Conservation (phyloP, 2,113 vertebrate species). For the Carettochelys insculpta region DNA sequence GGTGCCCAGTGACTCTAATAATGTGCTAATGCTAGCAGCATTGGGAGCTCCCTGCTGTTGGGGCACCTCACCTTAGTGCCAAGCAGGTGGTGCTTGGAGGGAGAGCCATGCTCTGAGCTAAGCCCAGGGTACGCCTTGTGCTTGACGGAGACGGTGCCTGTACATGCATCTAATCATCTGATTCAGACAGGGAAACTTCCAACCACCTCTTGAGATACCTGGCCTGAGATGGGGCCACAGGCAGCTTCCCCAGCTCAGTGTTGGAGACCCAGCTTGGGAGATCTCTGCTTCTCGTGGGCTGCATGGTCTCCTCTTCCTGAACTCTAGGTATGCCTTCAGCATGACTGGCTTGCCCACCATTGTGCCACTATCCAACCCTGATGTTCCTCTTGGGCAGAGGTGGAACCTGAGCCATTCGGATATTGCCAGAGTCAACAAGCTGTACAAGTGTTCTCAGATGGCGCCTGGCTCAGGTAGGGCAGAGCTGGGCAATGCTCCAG, state of each 20-base stretch:
- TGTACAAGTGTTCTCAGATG: slow-evolving; percentile 59
- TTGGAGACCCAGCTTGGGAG: too few species aligned
- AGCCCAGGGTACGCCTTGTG: background rate
- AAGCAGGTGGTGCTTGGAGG: background rate
- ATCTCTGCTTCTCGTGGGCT: too few species aligned
- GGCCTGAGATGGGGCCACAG: background rate
- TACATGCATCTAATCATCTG: background rate
- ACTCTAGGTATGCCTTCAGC: slow-evolving; percentile 65
- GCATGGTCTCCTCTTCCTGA: background rate
- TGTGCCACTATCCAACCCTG: slow-evolving; percentile 16
- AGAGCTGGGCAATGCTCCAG: background rate
- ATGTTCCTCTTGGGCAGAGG: slow-evolving; percentile 58
- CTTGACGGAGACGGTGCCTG: background rate
- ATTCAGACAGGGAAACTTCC: background rate
- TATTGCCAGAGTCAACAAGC: slow-evolving; percentile 51
- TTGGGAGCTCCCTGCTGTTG: background rate
- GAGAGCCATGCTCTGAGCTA: background rate
- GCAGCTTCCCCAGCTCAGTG: background rate
- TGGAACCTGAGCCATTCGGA: slow-evolving; percentile 64
- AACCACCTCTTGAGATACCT: background rate
- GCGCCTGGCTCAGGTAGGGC: background rate
- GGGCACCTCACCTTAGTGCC: background rate
- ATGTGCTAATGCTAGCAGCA: too few species aligned
- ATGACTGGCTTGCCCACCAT: slow-evolving; percentile 58
- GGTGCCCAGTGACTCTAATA: background rate